Evolutionary conservation across 2,888 invertebrate genomes (phyloP), one percentile per base, ranked within the genome.

Genomic region (Craniophora ligustri): DNA sequence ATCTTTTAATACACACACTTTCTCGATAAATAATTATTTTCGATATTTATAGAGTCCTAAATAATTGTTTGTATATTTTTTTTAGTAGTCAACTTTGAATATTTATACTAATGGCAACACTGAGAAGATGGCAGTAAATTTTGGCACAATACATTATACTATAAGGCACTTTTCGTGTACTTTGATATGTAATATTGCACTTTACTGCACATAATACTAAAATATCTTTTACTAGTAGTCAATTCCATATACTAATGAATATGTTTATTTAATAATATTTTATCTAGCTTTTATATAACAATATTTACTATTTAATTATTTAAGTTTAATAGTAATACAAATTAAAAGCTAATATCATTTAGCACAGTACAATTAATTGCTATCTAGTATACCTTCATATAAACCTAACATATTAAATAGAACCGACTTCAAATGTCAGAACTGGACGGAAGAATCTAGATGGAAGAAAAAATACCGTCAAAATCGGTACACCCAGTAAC

Each of bases 41-140:
- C 16, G 13, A 45, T 34, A 34, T 23, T 38, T 34, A 39, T 28
- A 15, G 14, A 16, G 3, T 19, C 4, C 7, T 26, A 28, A 38
- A 49, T 48, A 48, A 31, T 10, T 18, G 15, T 26, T 40, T 16
- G 4, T 18, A 15, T 15, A 5, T 21, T 32, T 56, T 44, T 65
- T 41, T 35, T 11, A 47, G 46, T 57, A 64, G 36, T 54, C 50
- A 69, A 68, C 64, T 44, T 59, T 64, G 39, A 42, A 64, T 40
- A 61, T 67, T 64, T 55, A 67, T 31, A 18, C 55, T 68, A 77
- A 59, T 70, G 76, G 76, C 78, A 76, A 75, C 62, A 58, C 32
- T 59, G 45, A 35, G 35, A 42, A 23, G 10, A 48, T 62, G 44
- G 61, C 45, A 34, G 35, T 31, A 53, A 38, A 56, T 63, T n/a